Evolutionary conservation across 2,888 invertebrate species (phyloP).

Genomic region (Leucophenga maculata): DNA sequence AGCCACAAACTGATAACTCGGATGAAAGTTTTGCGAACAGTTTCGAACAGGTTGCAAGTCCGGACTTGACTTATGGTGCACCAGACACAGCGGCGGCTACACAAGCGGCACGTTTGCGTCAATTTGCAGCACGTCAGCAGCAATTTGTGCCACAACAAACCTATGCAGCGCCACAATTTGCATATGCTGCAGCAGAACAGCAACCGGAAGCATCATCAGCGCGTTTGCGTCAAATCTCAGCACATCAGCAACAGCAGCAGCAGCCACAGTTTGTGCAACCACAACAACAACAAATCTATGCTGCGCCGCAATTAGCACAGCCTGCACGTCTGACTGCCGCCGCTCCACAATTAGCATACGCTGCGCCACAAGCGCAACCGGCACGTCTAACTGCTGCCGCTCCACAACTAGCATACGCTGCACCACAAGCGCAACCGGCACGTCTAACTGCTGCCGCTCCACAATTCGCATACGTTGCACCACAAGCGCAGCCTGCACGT

Average conservation of each 20-base stretch:
- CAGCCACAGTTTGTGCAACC: neutral
- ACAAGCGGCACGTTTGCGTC: constrained; percentile 6
- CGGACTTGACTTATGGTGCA: constrained; percentile 45
- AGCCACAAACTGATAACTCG: neutral
- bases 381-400: constrained; percentile 5
- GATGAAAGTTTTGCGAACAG: neutral
- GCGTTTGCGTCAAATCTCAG: no score
- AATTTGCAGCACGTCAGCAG: neutral
- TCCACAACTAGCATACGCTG: neutral
- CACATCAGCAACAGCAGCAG: constrained; percentile 33
- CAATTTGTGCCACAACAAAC: neutral
- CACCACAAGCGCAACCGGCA: neutral
- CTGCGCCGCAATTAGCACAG: neutral
- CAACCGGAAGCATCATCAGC: no score
- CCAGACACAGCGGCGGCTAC: constrained; percentile 25
- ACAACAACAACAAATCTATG: no score
- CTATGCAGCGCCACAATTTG: neutral
- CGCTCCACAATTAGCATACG: neutral
- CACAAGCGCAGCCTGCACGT: constrained; percentile 33
- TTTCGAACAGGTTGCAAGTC: constrained; percentile 40
- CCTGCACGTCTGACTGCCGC: constrained; percentile 8
- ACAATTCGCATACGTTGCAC: constrained; percentile 41
- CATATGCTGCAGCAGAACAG: constrained; percentile 32
- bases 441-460: constrained; percentile 33
- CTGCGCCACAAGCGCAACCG: neutral